Base-by-base conservation (phyloP, 37 sponge, comb jelly and placozoan genomes). In the Cladorhizidae sp. region DNA sequence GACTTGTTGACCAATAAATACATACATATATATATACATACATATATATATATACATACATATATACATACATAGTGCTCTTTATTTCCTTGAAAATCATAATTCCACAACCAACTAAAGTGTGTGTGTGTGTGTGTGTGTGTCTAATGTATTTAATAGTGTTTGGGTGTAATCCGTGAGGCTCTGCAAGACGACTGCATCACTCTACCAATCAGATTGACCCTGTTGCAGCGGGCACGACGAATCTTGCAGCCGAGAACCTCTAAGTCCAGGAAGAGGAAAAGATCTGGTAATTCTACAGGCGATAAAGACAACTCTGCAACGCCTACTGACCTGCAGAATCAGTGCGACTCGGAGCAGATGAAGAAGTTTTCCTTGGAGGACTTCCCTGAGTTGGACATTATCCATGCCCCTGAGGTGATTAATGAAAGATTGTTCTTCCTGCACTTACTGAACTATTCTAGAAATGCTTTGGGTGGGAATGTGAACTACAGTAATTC, bases 191-290 rank as follows among this genome's bases (percentile, higher is more conserved):
- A 94, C 42, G 56, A 76, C 39, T 28, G 51, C 38, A 23, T 91
- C 2, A 70, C 57, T 18, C 70, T 70, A 41, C 72, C 81, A 23
- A 81, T 56, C 42, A 77, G 64, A 49, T 67, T 86, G 0, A 56
- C 89, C 25, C 73, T 94, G 35, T 37, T 79, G 0, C 84, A 87
- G 62, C 62, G 95, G 32, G 93, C 86, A 22, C 74, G 33, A 8
- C 90, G 52, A 36, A 49, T 93, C 14, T 81, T 79, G 25, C 69
- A 70, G 39, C 67, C 42, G 26, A 74, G 54, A 36, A 2, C 56
- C 17, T 36, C 43, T 3, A 22, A 26, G 38, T 25, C 49, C n/a
- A 39, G 28, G 49, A 71, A 71, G 49, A 71, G 72, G 38, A 71
- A 26, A 5, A 43, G n/a, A 36, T 71, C 72, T 20, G 35, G 7